Base-by-base conservation (phyloP, 2,113 vertebrate genomes). In the Mesocricetus auratus region DNA sequence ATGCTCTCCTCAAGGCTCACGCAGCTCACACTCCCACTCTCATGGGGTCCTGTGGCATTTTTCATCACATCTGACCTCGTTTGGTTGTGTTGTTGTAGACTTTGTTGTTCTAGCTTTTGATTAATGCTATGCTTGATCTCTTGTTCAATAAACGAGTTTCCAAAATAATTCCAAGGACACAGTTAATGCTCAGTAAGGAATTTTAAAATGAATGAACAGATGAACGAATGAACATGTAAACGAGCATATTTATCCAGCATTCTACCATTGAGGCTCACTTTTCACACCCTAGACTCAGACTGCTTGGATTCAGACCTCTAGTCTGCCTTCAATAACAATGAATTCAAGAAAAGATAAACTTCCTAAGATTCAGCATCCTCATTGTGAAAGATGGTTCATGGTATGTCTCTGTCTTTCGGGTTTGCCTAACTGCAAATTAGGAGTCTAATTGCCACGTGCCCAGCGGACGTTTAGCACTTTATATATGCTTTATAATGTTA, bases 401-500 rank as follows among this genome's bases (percentile, higher is more conserved):
- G 69, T 45, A 66, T 42, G 29, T 68, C 53, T 62, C 33, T 79
- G 26, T 9, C 62, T 93, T 96, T 85, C 45, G 45, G 39, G 6
- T 15, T 93, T 87, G 36, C 8, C 45, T 93, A 50, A 74, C 33
- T 86, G 36, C 16, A 93, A 91, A 86, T 83, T 81, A 94, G 45
- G 39, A 91, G 33, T 56, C 78, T 77, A 81, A 36, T 13, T 82
- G 2, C 24, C 21, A 74, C 87, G 6, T 53, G 16, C 22, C 45
- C 2, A 60, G 17, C 2, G 73, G 29, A 5, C 8, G n/a, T 31
- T 88, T 56, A 42, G 6, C 71, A 31, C 39, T 83, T n/a, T 45
- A 74, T 86, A 93, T 17, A 78, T 85, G 39, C 45, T 95, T 91
- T 73, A 53, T 66, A 89, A 83, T 93, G 94, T 87, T 73, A 36